Evolutionary conservation across 2,113 vertebrate genomes (phyloP).

Genomic region (Pangasianodon gigas): DNA sequence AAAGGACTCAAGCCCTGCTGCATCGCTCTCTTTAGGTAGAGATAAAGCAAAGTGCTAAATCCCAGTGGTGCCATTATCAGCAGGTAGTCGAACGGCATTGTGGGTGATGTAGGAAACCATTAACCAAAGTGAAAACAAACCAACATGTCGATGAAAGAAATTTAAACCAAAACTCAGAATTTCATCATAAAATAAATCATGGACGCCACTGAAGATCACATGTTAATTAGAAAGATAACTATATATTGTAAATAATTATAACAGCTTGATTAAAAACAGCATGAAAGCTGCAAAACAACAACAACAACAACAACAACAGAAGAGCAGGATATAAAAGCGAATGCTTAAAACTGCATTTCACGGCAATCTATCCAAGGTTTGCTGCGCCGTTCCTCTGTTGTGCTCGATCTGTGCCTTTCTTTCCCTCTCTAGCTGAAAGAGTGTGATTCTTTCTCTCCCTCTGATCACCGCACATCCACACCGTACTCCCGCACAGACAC

Average conservation of each 20-base stretch:
- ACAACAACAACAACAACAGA: not conserved
- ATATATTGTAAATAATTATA: not conserved
- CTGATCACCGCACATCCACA: not conserved
- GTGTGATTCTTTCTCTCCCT: not conserved
- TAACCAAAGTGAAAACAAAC: not conserved
- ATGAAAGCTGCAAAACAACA: not conserved
- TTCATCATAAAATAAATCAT: not conserved
- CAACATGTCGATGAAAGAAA: not conserved
- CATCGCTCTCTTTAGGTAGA: not conserved
- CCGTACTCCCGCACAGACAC: constrained; percentile 29
- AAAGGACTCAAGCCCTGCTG: not conserved
- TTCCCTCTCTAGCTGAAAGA: not conserved
- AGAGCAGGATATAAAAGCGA: not conserved
- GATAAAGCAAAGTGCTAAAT: not conserved
- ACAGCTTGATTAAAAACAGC: not conserved
- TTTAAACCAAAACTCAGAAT: not conserved
- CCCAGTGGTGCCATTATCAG: not conserved
- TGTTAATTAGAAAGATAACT: not conserved
- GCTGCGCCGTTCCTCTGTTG: not conserved
- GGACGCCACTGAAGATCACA: not conserved
- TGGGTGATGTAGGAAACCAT: not conserved
- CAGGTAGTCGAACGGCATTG: not conserved
- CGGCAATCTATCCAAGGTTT: constrained; percentile 1
- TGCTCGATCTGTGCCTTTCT: not conserved
- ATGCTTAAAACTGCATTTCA: not conserved